These are phyloP conservation scores for Leptonema lineaticorne DNA, from an alignment of 1,140 invertebrate genomes.

Conservation along the genomic window DNA sequence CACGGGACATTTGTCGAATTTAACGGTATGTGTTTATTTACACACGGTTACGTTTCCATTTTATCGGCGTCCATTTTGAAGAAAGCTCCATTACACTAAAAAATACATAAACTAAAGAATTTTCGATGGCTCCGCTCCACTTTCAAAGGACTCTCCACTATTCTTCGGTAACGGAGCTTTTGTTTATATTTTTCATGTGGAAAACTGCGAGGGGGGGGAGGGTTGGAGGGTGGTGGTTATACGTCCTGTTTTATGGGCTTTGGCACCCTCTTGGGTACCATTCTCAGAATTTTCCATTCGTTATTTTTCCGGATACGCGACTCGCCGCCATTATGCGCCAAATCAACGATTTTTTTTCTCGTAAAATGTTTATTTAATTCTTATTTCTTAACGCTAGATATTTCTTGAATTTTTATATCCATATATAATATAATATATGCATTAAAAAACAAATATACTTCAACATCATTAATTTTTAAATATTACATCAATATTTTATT, in stretches of 20 bases:
- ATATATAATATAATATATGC: no score
- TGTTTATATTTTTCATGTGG: conserved; percentile 1
- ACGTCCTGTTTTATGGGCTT: neutral
- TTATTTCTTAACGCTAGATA: no score
- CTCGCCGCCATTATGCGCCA: neutral
- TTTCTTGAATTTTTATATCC: no score
- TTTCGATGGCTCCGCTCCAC: neutral
- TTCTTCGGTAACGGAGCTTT: neutral
- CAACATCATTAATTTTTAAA: no score
- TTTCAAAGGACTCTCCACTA: neutral
- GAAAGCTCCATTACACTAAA: neutral
- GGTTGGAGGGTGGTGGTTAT: no score
- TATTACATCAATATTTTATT: no score
- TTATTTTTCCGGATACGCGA: neutral
- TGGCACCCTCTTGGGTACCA: neutral
- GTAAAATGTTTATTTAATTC: no score
- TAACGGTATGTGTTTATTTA: no score
- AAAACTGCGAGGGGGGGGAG: no score
- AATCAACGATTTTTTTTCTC: neutral
- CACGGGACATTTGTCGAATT: no score
- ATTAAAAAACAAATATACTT: no score
- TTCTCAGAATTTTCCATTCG: conserved; percentile 14
- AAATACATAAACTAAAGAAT: conserved; percentile 8
- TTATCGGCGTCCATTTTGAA: neutral
- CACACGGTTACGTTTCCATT: neutral